Conservation (phyloP, 2,113 vertebrate genomes). For the Aspiorhynchus laticeps region DNA sequence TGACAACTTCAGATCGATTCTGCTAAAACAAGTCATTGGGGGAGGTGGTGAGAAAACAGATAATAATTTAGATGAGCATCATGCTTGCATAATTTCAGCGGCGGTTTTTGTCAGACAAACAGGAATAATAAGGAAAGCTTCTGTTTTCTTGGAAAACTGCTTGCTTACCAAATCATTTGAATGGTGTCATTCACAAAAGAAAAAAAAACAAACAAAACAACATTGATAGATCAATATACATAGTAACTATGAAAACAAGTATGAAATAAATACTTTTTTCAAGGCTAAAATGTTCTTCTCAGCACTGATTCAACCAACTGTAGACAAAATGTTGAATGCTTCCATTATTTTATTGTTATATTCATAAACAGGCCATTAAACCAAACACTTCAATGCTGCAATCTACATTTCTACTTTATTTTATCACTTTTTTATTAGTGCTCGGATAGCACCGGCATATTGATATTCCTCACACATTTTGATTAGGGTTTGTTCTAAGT, state of each 20-base stretch:
- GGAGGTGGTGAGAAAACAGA: conserved; percentile 37
- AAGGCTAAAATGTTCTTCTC: not conserved
- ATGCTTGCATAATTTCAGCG: conserved; percentile 1
- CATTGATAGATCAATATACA: not conserved
- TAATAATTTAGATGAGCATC: conserved; percentile 23
- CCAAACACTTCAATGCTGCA: not conserved
- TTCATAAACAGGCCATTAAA: not conserved
- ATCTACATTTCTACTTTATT: not conserved
- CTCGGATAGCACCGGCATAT: not conserved
- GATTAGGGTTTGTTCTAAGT: conserved; percentile 7
- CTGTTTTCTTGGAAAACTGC: too few relatives aligned
- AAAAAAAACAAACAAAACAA: not conserved
- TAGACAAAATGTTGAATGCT: not conserved
- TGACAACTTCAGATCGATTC: conserved; percentile 45
- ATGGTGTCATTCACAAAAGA: not conserved
- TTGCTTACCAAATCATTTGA: not conserved
- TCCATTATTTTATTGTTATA: conserved; percentile 1
- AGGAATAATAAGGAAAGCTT: not conserved
- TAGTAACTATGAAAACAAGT: not conserved
- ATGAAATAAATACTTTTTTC: not conserved
- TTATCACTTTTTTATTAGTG: not conserved
- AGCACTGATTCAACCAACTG: not conserved
- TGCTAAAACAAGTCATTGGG: conserved; percentile 34
- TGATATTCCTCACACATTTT: not conserved
- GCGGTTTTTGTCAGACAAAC: not conserved